These are phyloP conservation scores for Cassiopea xamachana DNA, from an alignment of 30 jellyfish, hydroid and myxozoan genomes.

Conservation along the genomic window DNA sequence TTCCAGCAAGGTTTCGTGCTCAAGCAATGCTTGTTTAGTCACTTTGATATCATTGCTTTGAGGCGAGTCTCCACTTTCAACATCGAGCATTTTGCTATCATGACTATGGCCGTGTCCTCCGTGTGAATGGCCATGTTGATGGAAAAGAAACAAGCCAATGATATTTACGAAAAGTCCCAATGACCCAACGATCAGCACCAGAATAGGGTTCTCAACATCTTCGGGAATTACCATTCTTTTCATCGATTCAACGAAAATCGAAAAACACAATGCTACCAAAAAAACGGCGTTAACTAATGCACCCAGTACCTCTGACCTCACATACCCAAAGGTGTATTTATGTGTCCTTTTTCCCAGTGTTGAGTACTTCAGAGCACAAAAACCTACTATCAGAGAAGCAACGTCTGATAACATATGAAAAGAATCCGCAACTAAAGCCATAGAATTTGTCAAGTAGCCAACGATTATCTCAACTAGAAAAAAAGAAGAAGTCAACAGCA, in stretches of 20 bases:
- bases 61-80: background rate
- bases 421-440: slow-evolving; percentile 99
- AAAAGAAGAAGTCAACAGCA: slow-evolving; percentile 83
- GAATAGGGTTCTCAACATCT: slow-evolving; percentile 77
- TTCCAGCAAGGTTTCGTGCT: slow-evolving; percentile 3
- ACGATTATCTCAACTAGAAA: slow-evolving; percentile 93
- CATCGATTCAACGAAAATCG: slow-evolving; percentile 88
- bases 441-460: slow-evolving; percentile 96
- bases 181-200: slow-evolving; percentile 85
- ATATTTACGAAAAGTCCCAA: slow-evolving; percentile 90
- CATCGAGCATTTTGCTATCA: slow-evolving; percentile 38
- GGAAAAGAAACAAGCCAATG: slow-evolving; percentile 93
- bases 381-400: slow-evolving; percentile 96
- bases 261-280: slow-evolving; percentile 96
- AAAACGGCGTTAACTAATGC: slow-evolving; percentile 97
- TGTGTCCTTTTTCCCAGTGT: slow-evolving; percentile 81
- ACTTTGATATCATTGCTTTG: slow-evolving; percentile 5
- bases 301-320: slow-evolving; percentile 97
- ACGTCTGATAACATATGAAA: slow-evolving; percentile 99
- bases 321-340: slow-evolving; percentile 98
- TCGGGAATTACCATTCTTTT: slow-evolving; percentile 89
- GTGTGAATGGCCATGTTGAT: slow-evolving; percentile 97
- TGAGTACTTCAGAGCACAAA: slow-evolving; percentile 88
- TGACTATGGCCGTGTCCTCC: slow-evolving; percentile 86
- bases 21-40: background rate